These are phyloP conservation scores for Macrobrachium rosenbergii DNA, from an alignment of 1,140 invertebrate genomes.

Conservation along the genomic window DNA sequence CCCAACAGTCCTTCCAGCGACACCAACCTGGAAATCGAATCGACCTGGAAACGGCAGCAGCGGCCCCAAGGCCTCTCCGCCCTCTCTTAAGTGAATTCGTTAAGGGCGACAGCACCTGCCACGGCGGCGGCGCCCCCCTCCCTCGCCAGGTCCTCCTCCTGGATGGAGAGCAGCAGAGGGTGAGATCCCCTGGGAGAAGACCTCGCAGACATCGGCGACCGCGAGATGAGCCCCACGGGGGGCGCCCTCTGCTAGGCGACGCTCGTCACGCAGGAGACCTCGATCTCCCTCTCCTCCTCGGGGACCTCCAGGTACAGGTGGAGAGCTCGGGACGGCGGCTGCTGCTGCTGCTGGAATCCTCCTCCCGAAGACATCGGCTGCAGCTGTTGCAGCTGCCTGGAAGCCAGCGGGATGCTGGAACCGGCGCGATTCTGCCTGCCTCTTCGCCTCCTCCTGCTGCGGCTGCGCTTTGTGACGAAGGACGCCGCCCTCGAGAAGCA, in stretches of 20 bases:
- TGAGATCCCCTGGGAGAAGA: background rate
- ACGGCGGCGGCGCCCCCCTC: too few species aligned
- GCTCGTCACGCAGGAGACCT: constrained; percentile 50
- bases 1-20: too few species aligned
- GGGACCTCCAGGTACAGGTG: constrained; percentile 47
- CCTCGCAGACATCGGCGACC: background rate
- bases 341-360: background rate
- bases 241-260: constrained; percentile 36
- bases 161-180: background rate
- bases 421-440: background rate
- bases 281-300: constrained; percentile 52
- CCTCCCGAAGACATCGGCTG: background rate
- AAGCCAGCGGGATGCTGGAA: background rate
- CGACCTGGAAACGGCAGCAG: too few species aligned
- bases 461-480: constrained; percentile 14
- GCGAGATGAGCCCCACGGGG: background rate
- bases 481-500: constrained; percentile 49
- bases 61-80: too few species aligned
- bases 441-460: background rate
- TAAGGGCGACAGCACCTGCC: too few species aligned
- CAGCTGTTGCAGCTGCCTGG: constrained; percentile 29
- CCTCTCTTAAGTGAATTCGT: too few species aligned
- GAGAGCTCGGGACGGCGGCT: background rate
- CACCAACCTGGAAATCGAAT: too few species aligned
- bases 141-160: too few species aligned